Conservation (phyloP, 1,140 invertebrate species). For the Brachionus rotundiformis region DNA sequence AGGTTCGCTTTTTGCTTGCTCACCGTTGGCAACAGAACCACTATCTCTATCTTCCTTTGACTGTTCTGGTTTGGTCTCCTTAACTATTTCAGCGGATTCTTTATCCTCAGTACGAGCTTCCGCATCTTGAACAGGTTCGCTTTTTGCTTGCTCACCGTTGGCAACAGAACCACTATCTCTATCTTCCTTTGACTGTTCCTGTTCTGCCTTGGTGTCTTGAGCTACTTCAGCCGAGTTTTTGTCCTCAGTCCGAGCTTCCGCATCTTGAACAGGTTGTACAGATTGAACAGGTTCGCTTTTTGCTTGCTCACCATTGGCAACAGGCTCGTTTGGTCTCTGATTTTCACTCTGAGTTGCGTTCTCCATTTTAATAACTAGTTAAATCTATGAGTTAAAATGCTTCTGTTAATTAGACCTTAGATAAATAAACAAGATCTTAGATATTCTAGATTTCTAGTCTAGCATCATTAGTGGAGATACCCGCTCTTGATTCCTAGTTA, state of each 20-base stretch:
- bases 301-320: neutral
- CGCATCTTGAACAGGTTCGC: neutral
- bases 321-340: neutral
- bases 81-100: neutral
- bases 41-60: neutral
- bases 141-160: neutral
- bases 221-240: neutral
- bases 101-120: neutral
- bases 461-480: neutral
- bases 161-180: neutral
- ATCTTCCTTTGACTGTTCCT: neutral
- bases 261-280: neutral
- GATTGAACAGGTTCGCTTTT: too few species aligned
- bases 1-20: neutral
- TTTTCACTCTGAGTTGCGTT: neutral
- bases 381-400: neutral
- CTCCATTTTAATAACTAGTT: neutral
- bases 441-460: neutral
- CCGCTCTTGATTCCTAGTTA: neutral
- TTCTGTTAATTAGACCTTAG: neutral
- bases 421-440: conserved; percentile 11
- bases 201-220: too few species aligned
- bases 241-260: neutral
- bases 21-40: neutral
- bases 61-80: neutral